phyloP scores from a whole-genome alignment of 2,797 vertebrate species.

The Orientallactaga sibirica region DNA sequence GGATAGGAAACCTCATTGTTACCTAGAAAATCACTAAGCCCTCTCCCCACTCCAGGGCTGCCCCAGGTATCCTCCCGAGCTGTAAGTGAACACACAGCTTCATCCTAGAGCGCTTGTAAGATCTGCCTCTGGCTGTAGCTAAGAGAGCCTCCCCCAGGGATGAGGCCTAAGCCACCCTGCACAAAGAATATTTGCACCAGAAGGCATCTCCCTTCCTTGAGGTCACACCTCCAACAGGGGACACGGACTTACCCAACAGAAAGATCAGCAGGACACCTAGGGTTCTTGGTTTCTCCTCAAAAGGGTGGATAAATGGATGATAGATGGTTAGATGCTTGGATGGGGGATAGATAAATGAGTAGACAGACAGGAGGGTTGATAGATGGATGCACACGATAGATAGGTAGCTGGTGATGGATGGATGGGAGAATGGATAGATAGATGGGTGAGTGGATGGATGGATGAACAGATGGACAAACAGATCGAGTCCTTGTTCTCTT shows the following conservation, averaged over 20 bases:
- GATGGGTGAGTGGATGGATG: too few species aligned
- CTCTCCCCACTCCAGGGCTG: neutral
- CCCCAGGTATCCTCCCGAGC: neutral
- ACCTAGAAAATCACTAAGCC: neutral
- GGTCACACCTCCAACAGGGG: neutral
- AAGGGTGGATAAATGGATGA: neutral
- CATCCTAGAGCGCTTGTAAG: neutral
- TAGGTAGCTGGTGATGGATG: neutral
- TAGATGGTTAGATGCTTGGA: neutral
- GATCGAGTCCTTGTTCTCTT: neutral
- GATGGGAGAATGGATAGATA: neutral
- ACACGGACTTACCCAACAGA: conserved; percentile 14
- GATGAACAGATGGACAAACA: neutral
- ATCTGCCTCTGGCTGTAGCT: neutral
- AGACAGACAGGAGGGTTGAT: too few species aligned
- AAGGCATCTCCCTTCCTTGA: neutral
- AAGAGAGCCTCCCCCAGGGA: neutral
- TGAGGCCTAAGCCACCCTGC: neutral
- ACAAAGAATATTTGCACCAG: neutral
- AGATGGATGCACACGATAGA: neutral
- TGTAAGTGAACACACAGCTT: neutral
- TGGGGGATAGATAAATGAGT: neutral
- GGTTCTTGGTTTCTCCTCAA: neutral
- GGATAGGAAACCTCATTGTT: neutral
- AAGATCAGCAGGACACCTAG: neutral